Base-by-base conservation (phyloP, 2,797 vertebrate species). In the Acanthornis magna region DNA sequence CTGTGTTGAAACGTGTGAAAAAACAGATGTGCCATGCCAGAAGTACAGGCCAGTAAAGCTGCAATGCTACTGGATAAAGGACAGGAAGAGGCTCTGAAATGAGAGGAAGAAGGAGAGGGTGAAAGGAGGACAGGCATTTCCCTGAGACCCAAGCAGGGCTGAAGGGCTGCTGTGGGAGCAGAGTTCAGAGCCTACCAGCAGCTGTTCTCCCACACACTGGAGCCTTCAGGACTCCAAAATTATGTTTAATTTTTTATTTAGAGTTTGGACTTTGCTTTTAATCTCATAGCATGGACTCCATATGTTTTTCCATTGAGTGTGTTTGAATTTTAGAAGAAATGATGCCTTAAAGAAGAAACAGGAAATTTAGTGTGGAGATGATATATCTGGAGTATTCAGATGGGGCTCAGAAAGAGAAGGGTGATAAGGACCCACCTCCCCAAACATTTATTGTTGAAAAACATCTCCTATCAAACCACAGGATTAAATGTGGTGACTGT, bases 201-300 rank as follows among this genome's bases (percentile, higher is more conserved):
- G 23, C 9, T 51, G 76, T 55, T 25, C 21, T 88, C 11, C 55
- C 1, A 1, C 0, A 1, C 0, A 3, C 19, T 1, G 1, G 16
- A 13, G 4, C 15, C n/a, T 51, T 50, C 17, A 66, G 26, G 40
- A 25, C 16, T 50, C 47, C 60, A 50, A 89, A 74, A 65, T 48
- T 0, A 11, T 45, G 53, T 25, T 63, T 75, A 57, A 36, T 14
- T 45, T 88, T 67, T 40, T 36, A 21, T 74, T 80, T 61, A 53
- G 20, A 2, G 0, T 18, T 61, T 75, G 5, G 36, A 48, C 16
- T 71, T 86, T 27, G 5, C 16, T 67, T 88, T 85, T 32, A 63
- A n/a, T 65, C 17, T 85, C 27, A 50, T 19, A 57, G 13, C 10
- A 15, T 60, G 36, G 83, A 77, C 29, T 27, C 32, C 18, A 1